phyloP scores from a whole-genome alignment of 1,140 invertebrate species.

The Carposina sasakii region DNA sequence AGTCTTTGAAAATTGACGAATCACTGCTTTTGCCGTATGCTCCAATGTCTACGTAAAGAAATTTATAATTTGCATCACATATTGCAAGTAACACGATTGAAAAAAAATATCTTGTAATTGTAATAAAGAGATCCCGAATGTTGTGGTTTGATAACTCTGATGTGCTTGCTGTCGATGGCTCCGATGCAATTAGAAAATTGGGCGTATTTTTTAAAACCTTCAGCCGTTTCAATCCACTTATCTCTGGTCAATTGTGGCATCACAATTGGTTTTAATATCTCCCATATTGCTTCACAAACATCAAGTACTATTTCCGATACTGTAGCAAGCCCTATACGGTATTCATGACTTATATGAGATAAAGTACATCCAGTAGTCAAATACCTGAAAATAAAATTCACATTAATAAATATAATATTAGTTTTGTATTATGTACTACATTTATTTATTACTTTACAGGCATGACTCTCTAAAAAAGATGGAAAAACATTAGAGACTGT shows the following conservation, averaged over 20 bases:
- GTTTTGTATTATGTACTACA: slow-evolving; percentile 8
- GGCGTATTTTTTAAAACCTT: slow-evolving; percentile 35
- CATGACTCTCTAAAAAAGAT: slow-evolving; percentile 18
- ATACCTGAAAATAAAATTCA: slow-evolving; percentile 8
- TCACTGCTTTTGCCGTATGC: slow-evolving; percentile 50
- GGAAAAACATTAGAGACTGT: slow-evolving; percentile 19
- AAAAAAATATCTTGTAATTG: slow-evolving; percentile 69
- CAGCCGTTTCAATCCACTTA: slow-evolving; percentile 9
- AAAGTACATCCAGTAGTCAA: slow-evolving; percentile 5
- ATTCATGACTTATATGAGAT: slow-evolving; percentile 6
- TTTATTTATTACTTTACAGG: slow-evolving; percentile 21
- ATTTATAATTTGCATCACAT: slow-evolving; percentile 63
- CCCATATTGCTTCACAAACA: slow-evolving; percentile 9
- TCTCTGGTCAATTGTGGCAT: slow-evolving; percentile 8
- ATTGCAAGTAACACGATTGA: slow-evolving; percentile 63
- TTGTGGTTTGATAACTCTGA: slow-evolving; percentile 37
- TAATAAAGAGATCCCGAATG: slow-evolving; percentile 48
- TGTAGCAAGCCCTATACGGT: slow-evolving; percentile 5
- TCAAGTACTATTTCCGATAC: slow-evolving; percentile 8
- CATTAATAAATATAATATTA: slow-evolving; percentile 11
- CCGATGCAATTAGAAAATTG: slow-evolving; percentile 41
- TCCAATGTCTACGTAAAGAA: slow-evolving; percentile 58
- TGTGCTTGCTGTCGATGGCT: neutral
- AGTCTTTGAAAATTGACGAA: slow-evolving; percentile 29
- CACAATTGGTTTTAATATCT: slow-evolving; percentile 9